phyloP scores from a whole-genome alignment of 1,140 invertebrate genomes.

The Pseudomyrmex sp. region DNA sequence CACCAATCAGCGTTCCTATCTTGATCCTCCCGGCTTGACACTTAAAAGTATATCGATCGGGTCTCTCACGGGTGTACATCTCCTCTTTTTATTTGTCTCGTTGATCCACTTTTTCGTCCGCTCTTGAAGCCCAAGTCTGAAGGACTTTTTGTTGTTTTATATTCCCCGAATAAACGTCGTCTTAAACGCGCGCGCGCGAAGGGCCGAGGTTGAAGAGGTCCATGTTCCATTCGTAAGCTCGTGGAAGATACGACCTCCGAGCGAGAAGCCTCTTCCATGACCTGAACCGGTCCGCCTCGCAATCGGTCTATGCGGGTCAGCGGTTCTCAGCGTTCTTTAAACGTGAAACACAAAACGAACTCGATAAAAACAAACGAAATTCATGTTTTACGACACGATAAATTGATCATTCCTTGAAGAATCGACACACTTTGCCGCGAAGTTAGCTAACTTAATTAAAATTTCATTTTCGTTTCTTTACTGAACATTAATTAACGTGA shows the following conservation, averaged over 20 bases:
- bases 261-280: constrained; percentile 77
- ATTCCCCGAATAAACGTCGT: constrained; percentile 57
- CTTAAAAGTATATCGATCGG: constrained; percentile 68
- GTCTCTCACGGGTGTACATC: constrained; percentile 4
- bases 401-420: constrained; percentile 13
- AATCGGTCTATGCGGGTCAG: constrained; percentile 74
- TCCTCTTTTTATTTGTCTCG: not conserved
- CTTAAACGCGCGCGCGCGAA: constrained; percentile 65
- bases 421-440: not conserved
- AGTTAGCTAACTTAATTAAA: not conserved
- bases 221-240: constrained; percentile 61
- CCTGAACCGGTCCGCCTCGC: constrained; percentile 83
- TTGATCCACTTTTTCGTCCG: constrained; percentile 20
- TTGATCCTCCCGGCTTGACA: constrained; percentile 48
- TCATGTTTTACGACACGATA: not conserved
- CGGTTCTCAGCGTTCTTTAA: constrained; percentile 78
- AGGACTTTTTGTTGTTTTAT: constrained; percentile 54
- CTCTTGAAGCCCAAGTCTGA: not conserved
- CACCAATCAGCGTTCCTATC: constrained; percentile 52
- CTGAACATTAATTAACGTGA: not conserved
- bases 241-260: constrained; percentile 77
- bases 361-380: not conserved
- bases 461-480: not conserved
- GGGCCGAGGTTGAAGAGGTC: constrained; percentile 64
- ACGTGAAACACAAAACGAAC: not conserved